Conservation (phyloP, 2,797 vertebrate species). For the Pipistrellus kuhlii region DNA sequence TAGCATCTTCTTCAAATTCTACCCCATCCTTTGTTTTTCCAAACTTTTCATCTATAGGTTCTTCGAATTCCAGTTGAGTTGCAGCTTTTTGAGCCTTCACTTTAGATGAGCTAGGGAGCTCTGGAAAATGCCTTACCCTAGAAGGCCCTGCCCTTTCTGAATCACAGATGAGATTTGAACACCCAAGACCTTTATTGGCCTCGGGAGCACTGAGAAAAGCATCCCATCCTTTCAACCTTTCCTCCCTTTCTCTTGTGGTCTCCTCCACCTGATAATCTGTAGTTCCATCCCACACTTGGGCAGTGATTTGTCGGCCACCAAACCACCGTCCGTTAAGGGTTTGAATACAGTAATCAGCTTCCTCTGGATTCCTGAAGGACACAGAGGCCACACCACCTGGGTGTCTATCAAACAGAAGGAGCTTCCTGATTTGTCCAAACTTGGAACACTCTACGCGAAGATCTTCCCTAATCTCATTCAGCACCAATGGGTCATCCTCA, state of each 20-base stretch:
- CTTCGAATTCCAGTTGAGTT: neutral
- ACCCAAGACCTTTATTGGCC: neutral
- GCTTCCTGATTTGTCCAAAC: constrained; percentile 96
- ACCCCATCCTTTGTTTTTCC: neutral
- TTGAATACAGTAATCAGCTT: constrained; percentile 92
- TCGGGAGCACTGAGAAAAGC: neutral
- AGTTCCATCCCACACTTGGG: constrained; percentile 93
- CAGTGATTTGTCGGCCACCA: constrained; percentile 94
- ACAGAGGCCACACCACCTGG: constrained; percentile 97
- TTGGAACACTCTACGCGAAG: constrained; percentile 96
- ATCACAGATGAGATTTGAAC: neutral
- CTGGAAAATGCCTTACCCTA: neutral
- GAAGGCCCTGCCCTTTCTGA: neutral
- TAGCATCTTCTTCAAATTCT: neutral
- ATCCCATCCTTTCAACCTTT: constrained; percentile 86
- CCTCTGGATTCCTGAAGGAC: constrained; percentile 94
- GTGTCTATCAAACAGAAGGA: constrained; percentile 97
- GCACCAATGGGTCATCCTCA: constrained; percentile 97
- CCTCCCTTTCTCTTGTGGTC: constrained; percentile 95
- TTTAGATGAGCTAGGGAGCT: neutral
- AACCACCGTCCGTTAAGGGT: constrained; percentile 97
- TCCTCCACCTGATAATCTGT: constrained; percentile 99
- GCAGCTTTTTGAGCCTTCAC: neutral
- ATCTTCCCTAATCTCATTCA: constrained; percentile 98
- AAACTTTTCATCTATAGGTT: neutral